Evolutionary conservation across 2,797 vertebrate genomes (phyloP), one percentile per base, ranked within the genome.

Genomic region (Pangasius mekongensis): DNA sequence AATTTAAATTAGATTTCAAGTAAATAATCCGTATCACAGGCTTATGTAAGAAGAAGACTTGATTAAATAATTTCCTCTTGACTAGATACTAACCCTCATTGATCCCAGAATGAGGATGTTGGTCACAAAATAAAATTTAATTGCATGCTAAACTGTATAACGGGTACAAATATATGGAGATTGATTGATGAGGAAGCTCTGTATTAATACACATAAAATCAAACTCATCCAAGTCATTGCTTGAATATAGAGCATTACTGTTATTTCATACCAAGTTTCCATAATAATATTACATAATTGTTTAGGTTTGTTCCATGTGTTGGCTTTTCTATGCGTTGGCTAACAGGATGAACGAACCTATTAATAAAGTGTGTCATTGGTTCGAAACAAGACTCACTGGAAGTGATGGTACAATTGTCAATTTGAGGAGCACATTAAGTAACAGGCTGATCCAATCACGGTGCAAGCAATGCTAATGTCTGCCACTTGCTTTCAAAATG

Each of bases 1-100:
- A 86, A 86, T 49, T 86, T 47, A 77, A 76, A 76, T 77, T 77
- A 86, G 58, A 86, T 86, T 86, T 62, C 22, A 33, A 77, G 36
- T 77, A 60, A 86, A 83, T 82, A 43, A 54, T 73, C 77, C 66
- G 24, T 87, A 56, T 54, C 74, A 52, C 39, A 86, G 66, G 30
- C 66, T 84, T 71, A 84, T 24, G 83, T 56, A 84, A 78, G 30
- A 30, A 47, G 30, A 60, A n/a, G 71, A 74, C 9, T 64, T 77
- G 18, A 66, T 78, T 78, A 86, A 78, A 49, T 62, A 16, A 30
- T 64, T 78, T 78, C 76, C 74, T 52, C 54, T 64, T 77, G 36
- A 62, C 36, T 86, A 30, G 36, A 71, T 71, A 54, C 66, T 24
- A 84, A 84, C 64, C 83, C 66, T 71, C 83, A 71, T 56, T 71